Conservation (phyloP, 2,888 invertebrate genomes). For the Sepiola atlantica region DNA sequence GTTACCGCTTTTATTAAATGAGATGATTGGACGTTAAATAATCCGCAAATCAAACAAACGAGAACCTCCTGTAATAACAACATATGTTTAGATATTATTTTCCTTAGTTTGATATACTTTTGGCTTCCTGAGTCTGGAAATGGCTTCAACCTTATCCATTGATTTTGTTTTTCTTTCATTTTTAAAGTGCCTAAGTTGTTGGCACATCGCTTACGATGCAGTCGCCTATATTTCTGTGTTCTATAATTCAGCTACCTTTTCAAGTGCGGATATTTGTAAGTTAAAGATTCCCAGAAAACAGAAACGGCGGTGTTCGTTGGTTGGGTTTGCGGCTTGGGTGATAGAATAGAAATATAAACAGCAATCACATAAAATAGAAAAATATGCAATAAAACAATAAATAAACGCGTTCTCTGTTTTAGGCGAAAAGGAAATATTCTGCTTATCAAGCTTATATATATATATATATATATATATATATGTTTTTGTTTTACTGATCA, state of each 20-base stretch:
- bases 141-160: background rate
- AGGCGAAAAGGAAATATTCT: background rate
- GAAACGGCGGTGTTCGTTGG: background rate
- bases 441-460: constrained; percentile 32
- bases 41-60: too few relatives aligned
- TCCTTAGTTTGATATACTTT: background rate
- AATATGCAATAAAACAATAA: background rate
- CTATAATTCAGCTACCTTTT: background rate
- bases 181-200: background rate
- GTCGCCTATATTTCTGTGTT: background rate
- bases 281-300: background rate
- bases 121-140: background rate
- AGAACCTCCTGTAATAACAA: too few relatives aligned
- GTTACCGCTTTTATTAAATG: too few relatives aligned
- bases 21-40: too few relatives aligned
- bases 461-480: too few relatives aligned
- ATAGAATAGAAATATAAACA: background rate
- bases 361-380: background rate
- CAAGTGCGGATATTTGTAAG: background rate
- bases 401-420: background rate
- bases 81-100: background rate
- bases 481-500: background rate
- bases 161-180: background rate
- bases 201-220: background rate
- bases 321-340: background rate